A percentile compares a stretch with the other conserved stretches of the same genome.
These are phyloP conservation scores for Pollenia angustigena DNA, from an alignment of 2,888 invertebrate species.

Conservation along the genomic window DNA sequence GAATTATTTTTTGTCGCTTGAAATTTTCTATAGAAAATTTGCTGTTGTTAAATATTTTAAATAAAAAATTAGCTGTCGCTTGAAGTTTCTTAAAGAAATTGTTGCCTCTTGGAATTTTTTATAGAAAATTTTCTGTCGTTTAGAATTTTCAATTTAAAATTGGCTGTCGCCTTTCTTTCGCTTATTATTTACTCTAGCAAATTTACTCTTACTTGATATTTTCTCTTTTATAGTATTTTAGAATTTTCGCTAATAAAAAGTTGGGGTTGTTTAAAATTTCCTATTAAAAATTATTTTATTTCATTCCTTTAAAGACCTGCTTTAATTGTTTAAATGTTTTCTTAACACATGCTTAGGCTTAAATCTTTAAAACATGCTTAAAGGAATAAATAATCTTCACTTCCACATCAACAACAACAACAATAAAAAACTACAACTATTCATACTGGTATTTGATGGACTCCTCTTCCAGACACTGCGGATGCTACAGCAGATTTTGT, in stretches of 20 bases:
- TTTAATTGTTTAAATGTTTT: conserved; percentile 27
- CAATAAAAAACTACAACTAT: not conserved
- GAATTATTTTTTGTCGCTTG: too few relatives aligned
- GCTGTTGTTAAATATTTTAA: too few relatives aligned
- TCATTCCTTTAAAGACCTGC: conserved; percentile 17
- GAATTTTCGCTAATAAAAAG: not conserved
- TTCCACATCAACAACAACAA: conserved; percentile 43
- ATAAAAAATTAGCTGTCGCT: too few relatives aligned
- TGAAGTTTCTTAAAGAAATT: too few relatives aligned
- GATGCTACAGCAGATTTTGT: conserved; percentile 55
- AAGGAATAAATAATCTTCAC: conserved; percentile 68
- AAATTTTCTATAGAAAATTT: too few relatives aligned
- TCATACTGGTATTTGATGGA: conserved; percentile 54
- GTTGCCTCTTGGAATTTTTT: too few relatives aligned
- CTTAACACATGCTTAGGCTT: conserved; percentile 61
- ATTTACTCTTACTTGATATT: too few relatives aligned
- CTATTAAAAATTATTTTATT: not conserved
- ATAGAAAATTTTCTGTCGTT: too few relatives aligned
- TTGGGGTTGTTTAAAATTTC: not conserved
- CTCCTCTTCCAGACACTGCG: conserved; percentile 31
- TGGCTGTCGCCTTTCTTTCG: too few relatives aligned
- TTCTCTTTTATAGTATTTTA: too few relatives aligned
- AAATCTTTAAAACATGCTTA: conserved; percentile 64
- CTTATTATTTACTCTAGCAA: too few relatives aligned
- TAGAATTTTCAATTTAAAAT: too few relatives aligned